Evolutionary conservation across 2,888 invertebrate genomes (phyloP).

Genomic region (Parnassius apollo): DNA sequence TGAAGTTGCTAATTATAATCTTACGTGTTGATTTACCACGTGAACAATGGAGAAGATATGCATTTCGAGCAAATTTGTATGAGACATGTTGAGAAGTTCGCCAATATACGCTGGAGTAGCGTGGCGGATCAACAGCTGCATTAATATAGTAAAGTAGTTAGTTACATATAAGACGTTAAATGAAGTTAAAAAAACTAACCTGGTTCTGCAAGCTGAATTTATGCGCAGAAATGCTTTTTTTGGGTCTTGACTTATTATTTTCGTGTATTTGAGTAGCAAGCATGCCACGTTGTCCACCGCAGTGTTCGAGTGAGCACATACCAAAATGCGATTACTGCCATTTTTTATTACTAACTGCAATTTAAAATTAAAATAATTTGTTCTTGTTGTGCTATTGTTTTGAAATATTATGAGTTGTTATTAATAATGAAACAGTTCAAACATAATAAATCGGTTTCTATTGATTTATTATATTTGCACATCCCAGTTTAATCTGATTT

Average conservation of each 20-base stretch:
- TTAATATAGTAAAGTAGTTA: too few species aligned
- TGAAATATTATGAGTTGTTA: not conserved
- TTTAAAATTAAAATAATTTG: constrained; percentile 5
- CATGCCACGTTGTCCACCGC: constrained; percentile 54
- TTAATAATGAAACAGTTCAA: not conserved
- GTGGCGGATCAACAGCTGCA: too few species aligned
- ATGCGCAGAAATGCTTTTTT: not conserved
- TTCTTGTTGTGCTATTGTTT: not conserved
- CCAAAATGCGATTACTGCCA: constrained; percentile 41
- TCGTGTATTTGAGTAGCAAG: constrained; percentile 40
- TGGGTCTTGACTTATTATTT: not conserved
- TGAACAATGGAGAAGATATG: too few species aligned
- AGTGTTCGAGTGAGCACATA: constrained; percentile 54
- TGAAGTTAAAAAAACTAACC: too few species aligned
- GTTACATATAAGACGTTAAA: too few species aligned
- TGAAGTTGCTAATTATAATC: too few species aligned
- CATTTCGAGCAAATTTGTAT: too few species aligned
- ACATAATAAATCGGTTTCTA: not conserved
- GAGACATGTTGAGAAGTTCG: too few species aligned
- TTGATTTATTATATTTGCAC: not conserved
- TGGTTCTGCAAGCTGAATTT: too few species aligned
- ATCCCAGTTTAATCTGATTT: too few species aligned
- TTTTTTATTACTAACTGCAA: constrained; percentile 44
- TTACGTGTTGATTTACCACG: too few species aligned
- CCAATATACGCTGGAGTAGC: too few species aligned